Evolutionary conservation across 2,797 vertebrate species (phyloP), one percentile per base, ranked within the genome.

Genomic region (Sylvia borin): DNA sequence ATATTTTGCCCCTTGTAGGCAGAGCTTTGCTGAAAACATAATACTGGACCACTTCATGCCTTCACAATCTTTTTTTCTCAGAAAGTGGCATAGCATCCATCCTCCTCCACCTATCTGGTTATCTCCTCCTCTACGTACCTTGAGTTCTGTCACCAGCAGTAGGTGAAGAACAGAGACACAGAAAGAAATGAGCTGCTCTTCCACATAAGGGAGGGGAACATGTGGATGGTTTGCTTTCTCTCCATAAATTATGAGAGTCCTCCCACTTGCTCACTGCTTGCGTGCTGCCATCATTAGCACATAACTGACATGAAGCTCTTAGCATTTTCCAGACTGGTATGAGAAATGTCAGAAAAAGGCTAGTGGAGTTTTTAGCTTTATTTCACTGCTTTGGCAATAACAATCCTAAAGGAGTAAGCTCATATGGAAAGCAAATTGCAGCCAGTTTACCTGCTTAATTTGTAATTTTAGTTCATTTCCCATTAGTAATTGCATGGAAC

Each of bases 381-480:
- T 79, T 92, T 80, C 54, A 77, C 66, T 84, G 74, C 51, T 73
- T 81, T 78, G 22, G 54, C 22, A 64, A 73, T 15, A 93, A 67
- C 66, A 95, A 71, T 90, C 42, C n/a, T 78, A 57, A 64, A 45
- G 32, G 54, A 55, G 12, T 38, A 73, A 11, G 22, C 43, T 90
- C 57, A 58, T 34, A 53, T 5, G 65, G 79, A 96, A 96, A 90
- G 62, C 12, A 89, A 94, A 81, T 19, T 25, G 51, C 45, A 94
- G 47, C 12, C 73, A 75, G 62, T 91, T 94, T 96, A 81, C 78
- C 60, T 77, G 48, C 55, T 85, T 78, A 80, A 84, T 79, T 87
- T 83, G 51, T 70, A 87, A 88, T 92, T 94, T 91, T 85, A 64
- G 43, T 88, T 83, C 60, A 60, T 85, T 96, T 96, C 86, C 95